phyloP scores from a whole-genome alignment of 2,888 invertebrate species.

The Sarcophaga variegata region DNA sequence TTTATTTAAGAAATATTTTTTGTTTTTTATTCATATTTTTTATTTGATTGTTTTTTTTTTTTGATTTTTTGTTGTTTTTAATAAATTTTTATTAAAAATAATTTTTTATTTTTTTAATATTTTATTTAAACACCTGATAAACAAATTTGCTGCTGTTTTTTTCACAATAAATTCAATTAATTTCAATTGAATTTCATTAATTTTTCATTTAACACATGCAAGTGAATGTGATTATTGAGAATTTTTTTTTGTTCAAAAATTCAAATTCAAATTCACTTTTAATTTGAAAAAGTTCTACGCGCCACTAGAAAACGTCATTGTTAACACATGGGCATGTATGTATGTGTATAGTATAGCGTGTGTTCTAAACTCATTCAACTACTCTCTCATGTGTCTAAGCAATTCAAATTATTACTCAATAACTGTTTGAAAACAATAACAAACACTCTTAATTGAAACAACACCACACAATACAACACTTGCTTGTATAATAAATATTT shows the following conservation, averaged over 20 bases:
- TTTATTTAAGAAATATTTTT: conserved; percentile 9
- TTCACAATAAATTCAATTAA: not conserved
- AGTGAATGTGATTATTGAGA: not conserved
- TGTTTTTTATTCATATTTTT: not conserved
- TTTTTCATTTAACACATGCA: conserved; percentile 33
- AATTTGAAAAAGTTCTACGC: no score
- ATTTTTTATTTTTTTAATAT: conserved; percentile 1
- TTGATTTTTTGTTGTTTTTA: not conserved
- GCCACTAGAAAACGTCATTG: no score
- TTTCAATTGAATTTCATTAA: not conserved
- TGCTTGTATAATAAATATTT: not conserved
- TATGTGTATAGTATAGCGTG: no score
- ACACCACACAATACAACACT: not conserved
- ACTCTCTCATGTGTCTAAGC: no score
- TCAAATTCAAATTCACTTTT: no score
- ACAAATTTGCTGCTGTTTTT: conserved; percentile 46
- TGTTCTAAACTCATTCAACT: no score
- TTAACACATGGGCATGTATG: no score
- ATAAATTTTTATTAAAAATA: not conserved
- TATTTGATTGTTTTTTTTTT: not conserved
- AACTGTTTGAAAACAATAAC: conserved; percentile 5
- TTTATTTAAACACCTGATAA: conserved; percentile 52
- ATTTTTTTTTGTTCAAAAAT: not conserved
- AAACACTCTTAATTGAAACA: not conserved
- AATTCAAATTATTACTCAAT: no score